Base-by-base conservation (phyloP, 2,888 invertebrate genomes). In the Melanophora roralis region DNA sequence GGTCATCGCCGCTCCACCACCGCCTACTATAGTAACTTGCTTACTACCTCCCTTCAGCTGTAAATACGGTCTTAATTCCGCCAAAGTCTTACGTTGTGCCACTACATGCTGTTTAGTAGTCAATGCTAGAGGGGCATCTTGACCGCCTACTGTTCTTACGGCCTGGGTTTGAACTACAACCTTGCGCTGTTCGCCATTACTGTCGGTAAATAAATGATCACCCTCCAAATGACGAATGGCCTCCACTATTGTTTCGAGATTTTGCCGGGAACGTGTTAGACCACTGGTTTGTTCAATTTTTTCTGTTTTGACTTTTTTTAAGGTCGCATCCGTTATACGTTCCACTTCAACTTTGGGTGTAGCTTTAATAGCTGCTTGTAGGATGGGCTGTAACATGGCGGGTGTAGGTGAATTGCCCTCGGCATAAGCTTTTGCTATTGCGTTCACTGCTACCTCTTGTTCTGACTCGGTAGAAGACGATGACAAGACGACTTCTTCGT, bases 151-250 rank as follows among this genome's bases (percentile, higher is more conserved):
- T 62, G 82, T 86, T 83, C 83, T 83, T 71, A 83, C 84, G 38
- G 76, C 43, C 43, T 82, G 79, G 1, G 81, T 64, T 16, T 81
- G 81, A 55, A 86, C 84, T 79, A 85, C 83, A 47, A 86, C 85
- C 27, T 85, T 82, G 57, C 93, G 85, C 68, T 86, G 85, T 67
- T 86, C 84, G 38, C 84, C 85, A 40, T 82, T 83, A 85, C 93
- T 94, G 85, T 97, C 97, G 82, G 94, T 93, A 91, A 98, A 97
- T 88, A 97, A 91, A 89, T 97, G 97, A 89, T 98, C 98, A 45
- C 98, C 98, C 89, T 99, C 99, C 83, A 99, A 91, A 89, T 99
- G 98, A 43, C 98, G 94, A 86, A 99, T 99, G 71, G 99, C 99
- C 90, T 99, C 98, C 43, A 99, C 98, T 84, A 99, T 98, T 12